Evolutionary conservation across 2,888 invertebrate species (phyloP), one percentile per base, ranked within the genome.

Genomic region (Pelosia muscerda): DNA sequence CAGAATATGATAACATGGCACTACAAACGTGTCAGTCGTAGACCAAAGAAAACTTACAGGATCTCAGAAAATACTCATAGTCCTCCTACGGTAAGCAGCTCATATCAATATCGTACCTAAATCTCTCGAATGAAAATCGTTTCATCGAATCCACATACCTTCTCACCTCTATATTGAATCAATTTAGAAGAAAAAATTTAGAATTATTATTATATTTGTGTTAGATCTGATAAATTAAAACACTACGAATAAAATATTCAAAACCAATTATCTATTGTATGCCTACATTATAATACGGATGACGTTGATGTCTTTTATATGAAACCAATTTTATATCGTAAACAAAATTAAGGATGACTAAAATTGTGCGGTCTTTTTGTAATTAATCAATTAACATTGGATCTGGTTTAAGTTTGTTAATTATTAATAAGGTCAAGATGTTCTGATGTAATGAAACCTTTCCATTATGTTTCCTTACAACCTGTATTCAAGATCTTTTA

Each of bases 241-340:
- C 1, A 55, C 25, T 25, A 55, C 13, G 11, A 54, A 23, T 1
- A 9, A 23, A 23, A 25, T 23, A n/a, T 11, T 25, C 23, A 54
- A 23, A 55, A 4, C 13, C 25, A 13, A 42, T 11, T 28, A 19
- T 19, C 13, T 49, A 13, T 23, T 8, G 1, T 11, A 54, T 9
- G 23, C n/a, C 2, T 25, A 23, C 23, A n/a, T 23, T 23, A 59
- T 22, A 34, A 23, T 11, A 31, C 11, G 10, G 19, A 67, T 62
- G 63, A 53, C 77, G 76, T 76, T 74, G 72, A 79, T 70, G 74
- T 79, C 76, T 75, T 79, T 79, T 76, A 55, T 76, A 77, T 38
- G 42, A 56, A 0, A 31, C 15, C 15, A 22, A 56, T 9, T 60
- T 49, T 64, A 42, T 54, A 28, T 4, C 25, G n/a, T 57, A 28